Evolutionary conservation across 1,140 invertebrate genomes (phyloP), one percentile per base, ranked within the genome.

Genomic region (Bombus waltoni): DNA sequence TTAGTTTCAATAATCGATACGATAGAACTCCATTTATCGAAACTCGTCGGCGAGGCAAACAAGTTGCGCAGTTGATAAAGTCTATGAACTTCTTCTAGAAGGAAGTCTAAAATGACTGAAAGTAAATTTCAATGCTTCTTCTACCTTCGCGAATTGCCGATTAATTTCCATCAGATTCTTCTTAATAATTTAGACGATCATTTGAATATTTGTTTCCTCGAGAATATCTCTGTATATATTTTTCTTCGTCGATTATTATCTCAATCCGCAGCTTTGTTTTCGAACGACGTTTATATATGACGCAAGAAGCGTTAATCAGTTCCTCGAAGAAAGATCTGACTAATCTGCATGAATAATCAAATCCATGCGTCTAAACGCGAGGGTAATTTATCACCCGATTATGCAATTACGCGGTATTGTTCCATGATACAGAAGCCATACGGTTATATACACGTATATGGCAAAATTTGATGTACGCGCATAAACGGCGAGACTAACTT

Each of bases 311-410:
- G 70, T 57, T 59, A 42, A 81, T 81, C 47, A 57, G 2, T 81
- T 73, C 68, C 18, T 70, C 11, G 78, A 80, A 80, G 35, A 80
- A 42, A 62, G 53, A 38, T n/a, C n/a, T 28, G 35, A 32, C 32
- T 53, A 79, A 79, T 68, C 11, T 35, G 62, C 42, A n/a, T 28
- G 77, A 35, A 79, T 68, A 66, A 79, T 79, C 42, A 8, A 25
- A 42, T 8, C 9, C 15, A 10, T 18, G 32, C 25, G 22, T 44
- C 35, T 72, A 72, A 81, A 59, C 47, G 38, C 15, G 8, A 59
- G n/a, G 38, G 9, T 25, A 44, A 62, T 81, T 73, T 73, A 81
- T 72, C 72, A 44, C 5, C 15, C 70, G 9, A 42, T 81, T 73
- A 32, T 53, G 38, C 70, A 81, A 81, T 77, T 32, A 42, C 1